These are phyloP conservation scores for Cyclura pinguis DNA, from an alignment of 2,797 vertebrate species.

Conservation along the genomic window DNA sequence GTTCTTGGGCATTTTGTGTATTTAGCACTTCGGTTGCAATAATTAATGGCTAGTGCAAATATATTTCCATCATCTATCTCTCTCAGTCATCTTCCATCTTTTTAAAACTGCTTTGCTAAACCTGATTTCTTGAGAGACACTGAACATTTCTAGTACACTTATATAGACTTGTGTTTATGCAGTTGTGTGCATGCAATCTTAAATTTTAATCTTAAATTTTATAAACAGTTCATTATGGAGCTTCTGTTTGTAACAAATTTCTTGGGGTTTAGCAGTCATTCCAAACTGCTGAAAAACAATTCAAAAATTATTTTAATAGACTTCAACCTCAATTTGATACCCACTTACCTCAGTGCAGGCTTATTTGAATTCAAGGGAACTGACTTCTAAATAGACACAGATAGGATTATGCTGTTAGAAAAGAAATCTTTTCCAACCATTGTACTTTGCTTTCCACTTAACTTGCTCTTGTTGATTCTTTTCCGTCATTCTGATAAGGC, in stretches of 20 bases:
- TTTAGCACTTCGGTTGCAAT: background rate
- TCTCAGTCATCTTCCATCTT: background rate
- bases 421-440: background rate
- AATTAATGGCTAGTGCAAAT: background rate
- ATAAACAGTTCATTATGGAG: background rate
- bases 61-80: background rate
- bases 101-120: background rate
- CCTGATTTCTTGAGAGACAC: background rate
- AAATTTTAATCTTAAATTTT: background rate
- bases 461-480: conserved; percentile 1
- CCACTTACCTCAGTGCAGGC: background rate
- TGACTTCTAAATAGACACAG: background rate
- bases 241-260: background rate
- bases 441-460: background rate
- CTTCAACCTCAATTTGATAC: background rate
- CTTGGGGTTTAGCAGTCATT: background rate
- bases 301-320: background rate
- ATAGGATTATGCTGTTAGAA: background rate
- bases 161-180: background rate
- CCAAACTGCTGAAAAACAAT: conserved; percentile 1
- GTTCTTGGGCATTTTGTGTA: background rate
- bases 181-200: background rate
- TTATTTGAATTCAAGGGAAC: background rate
- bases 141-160: background rate
- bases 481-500: conserved; percentile 43